Evolutionary conservation across 2,888 invertebrate species (phyloP).

Genomic region (Yponomeuta plumbellus): DNA sequence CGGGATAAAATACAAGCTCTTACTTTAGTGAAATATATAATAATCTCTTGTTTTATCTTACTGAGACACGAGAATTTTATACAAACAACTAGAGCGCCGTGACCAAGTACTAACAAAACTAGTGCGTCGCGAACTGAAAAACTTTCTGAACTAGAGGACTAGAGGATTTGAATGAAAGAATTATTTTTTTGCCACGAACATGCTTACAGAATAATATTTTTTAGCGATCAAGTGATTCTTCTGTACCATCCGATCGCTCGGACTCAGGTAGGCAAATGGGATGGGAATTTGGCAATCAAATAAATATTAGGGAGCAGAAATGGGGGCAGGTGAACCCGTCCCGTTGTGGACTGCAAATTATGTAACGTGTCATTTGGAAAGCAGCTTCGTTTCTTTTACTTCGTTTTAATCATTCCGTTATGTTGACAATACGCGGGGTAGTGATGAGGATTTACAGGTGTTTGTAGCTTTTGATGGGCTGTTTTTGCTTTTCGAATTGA

Average conservation of each 20-base stretch:
- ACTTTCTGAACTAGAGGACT: no score
- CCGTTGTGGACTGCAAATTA: conserved; percentile 18
- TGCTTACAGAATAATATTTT: no score
- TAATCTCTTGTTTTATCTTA: no score
- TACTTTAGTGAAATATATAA: no score
- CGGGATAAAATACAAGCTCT: no score
- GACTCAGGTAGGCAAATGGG: conserved; percentile 4
- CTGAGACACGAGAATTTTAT: no score
- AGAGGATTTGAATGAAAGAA: no score
- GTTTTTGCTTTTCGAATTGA: background rate
- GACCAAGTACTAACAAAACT: no score
- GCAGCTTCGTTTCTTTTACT: background rate
- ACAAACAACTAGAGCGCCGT: no score
- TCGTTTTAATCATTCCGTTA: conserved; percentile 8
- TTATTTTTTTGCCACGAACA: no score
- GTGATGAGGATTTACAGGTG: conserved; percentile 6
- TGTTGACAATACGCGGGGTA: conserved; percentile 10
- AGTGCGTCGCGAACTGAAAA: no score
- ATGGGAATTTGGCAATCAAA: conserved; percentile 68
- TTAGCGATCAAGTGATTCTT: background rate
- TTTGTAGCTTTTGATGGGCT: background rate
- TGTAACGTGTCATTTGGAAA: conserved; percentile 16
- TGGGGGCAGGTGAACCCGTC: conserved; percentile 48
- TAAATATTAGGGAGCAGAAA: conserved; percentile 60
- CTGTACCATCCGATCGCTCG: background rate